Evolutionary conservation across 2,797 vertebrate genomes (phyloP), one percentile per base, ranked within the genome.

Genomic region (Crypturellus tataupa): DNA sequence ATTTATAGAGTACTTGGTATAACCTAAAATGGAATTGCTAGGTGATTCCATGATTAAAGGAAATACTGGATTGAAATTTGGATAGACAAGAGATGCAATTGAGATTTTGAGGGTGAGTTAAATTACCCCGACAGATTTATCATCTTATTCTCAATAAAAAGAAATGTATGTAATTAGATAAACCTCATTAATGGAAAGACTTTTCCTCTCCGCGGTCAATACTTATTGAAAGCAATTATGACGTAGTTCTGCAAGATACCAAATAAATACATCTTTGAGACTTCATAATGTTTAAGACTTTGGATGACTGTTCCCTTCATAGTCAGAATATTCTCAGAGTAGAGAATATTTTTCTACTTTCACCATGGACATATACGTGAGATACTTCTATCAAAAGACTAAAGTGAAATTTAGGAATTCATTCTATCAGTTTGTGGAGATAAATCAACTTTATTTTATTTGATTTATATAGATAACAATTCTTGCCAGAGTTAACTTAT

Each of bases 51-150:
- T 63, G 51, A 51, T 77, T 85, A 80, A 29, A 89, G 58, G 53
- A 84, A 95, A 69, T 25, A 59, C 47, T n/a, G 4, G 21, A 42
- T 33, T 39, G 63, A 82, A 85, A 63, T n/a, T n/a, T 85, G 21
- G 12, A 40, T 71, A 44, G 85, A 73, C 7, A 59, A 63, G 29
- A 27, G 6, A 51, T 94, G 8, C 35, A 73, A 80, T 14, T 87
- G 70, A 59, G 23, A 10, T 62, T 71, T 1, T 80, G 68, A 70
- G 87, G 81, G 42, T 51, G 64, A n/a, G 70, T 94, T 91, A 73
- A 87, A 60, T 12, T 56, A 14, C 85, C 87, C 68, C 46, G 56
- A 70, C 35, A 35, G 72, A 51, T 89, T 95, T 70, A 72, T 94
- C 0, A 0, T 31, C 5, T 89, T 82, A 92, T 80, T 25, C 24